Conservation (phyloP, 2,113 vertebrate genomes). For the Aramus guarauna region DNA sequence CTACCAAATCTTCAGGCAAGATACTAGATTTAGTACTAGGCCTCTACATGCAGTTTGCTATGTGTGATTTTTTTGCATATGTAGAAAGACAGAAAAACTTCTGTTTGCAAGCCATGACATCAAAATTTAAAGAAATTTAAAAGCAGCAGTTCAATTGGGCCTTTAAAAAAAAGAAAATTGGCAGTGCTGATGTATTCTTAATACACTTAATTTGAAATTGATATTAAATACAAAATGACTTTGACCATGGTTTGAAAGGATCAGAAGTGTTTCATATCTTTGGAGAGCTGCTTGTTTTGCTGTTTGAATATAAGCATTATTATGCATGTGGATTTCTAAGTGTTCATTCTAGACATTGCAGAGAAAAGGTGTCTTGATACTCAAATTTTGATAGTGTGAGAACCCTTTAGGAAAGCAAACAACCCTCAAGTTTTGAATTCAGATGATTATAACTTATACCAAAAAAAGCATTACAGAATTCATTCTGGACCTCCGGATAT, state of each 20-base stretch:
- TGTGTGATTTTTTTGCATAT: conserved; percentile 54
- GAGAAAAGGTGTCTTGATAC: neutral
- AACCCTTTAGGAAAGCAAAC: neutral
- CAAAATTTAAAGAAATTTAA: conserved; percentile 14
- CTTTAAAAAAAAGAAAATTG: neutral
- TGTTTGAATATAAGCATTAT: conserved; percentile 40
- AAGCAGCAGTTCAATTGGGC: neutral
- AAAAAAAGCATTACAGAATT: too few species aligned
- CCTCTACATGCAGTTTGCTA: conserved; percentile 65
- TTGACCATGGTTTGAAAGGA: conserved; percentile 73
- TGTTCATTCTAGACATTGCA: conserved; percentile 52
- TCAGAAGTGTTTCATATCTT: conserved; percentile 67
- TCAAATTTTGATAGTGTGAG: neutral
- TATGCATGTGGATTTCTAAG: conserved; percentile 73
- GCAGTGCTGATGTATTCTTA: neutral
- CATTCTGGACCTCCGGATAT: too few species aligned
- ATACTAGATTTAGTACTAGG: conserved; percentile 76
- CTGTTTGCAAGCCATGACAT: conserved; percentile 74
- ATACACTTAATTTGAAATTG: neutral
- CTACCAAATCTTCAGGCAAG: conserved; percentile 83
- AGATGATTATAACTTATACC: neutral
- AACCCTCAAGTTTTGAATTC: neutral
- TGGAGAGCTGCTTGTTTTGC: conserved; percentile 66
- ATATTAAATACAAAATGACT: neutral
- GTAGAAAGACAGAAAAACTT: conserved; percentile 68